phyloP scores from a whole-genome alignment of 2,797 vertebrate genomes.

The Nannoperca obscura region DNA sequence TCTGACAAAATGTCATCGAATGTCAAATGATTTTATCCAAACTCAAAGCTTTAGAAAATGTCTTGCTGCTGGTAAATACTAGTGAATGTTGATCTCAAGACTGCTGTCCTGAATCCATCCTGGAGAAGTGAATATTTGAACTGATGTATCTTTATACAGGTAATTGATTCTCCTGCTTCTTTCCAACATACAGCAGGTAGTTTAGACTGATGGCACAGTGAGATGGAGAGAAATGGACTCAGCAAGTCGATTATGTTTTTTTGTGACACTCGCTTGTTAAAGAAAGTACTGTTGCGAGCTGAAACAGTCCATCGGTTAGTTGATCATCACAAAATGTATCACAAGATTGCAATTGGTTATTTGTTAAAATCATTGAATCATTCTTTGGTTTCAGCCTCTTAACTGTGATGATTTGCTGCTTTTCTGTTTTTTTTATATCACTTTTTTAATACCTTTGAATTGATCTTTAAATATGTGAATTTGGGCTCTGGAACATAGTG shows the following conservation, averaged over 20 bases:
- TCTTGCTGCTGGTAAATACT: not conserved
- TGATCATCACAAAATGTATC: no score
- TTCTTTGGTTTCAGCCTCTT: not conserved
- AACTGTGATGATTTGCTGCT: not conserved
- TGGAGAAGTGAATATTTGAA: not conserved
- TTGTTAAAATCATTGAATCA: not conserved
- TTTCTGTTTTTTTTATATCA: not conserved
- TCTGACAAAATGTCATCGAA: not conserved
- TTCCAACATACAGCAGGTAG: no score
- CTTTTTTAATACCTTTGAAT: not conserved
- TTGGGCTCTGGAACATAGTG: not conserved
- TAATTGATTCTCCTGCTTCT: not conserved
- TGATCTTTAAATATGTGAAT: not conserved
- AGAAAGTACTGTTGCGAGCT: no score
- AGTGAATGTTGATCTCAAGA: not conserved
- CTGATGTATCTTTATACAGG: not conserved
- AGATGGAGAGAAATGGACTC: not conserved
- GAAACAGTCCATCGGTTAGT: no score
- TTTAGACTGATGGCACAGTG: not conserved
- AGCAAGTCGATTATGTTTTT: not conserved
- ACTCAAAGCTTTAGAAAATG: not conserved
- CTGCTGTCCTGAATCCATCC: not conserved
- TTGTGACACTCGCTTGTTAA: no score
- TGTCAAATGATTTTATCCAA: not conserved
- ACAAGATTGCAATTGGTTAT: no score